Conservation (phyloP, 2,797 vertebrate species). For the Galago senegalensis region DNA sequence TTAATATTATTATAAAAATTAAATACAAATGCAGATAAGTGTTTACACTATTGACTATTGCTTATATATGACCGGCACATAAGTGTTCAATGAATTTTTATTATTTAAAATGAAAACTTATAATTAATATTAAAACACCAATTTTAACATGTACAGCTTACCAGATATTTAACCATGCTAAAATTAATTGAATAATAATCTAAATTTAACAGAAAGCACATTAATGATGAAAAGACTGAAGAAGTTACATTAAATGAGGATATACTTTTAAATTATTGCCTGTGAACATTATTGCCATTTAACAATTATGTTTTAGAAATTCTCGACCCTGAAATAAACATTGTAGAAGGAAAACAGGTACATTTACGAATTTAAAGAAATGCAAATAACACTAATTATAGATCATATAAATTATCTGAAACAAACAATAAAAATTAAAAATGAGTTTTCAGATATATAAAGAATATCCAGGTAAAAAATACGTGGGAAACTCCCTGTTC, state of each 20-base stretch:
- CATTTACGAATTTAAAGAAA: not conserved
- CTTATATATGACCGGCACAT: not conserved
- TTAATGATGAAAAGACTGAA: not conserved
- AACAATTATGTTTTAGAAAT: not conserved
- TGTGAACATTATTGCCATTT: not conserved
- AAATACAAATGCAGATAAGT: conserved; percentile 2
- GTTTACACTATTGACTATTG: not conserved
- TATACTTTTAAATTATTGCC: not conserved
- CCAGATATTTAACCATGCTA: not conserved
- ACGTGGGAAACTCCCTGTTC: not conserved
- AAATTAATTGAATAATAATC: not conserved
- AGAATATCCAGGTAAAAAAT: not conserved
- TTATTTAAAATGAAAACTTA: not conserved
- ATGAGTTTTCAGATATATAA: not conserved
- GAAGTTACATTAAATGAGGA: not conserved
- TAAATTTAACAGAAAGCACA: not conserved
- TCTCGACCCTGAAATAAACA: not conserved
- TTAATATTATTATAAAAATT: not conserved
- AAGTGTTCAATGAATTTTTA: not conserved
- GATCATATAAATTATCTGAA: not conserved
- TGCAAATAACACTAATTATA: not conserved
- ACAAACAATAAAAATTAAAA: not conserved
- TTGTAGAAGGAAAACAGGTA: not conserved
- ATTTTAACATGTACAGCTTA: not conserved
- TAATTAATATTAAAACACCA: not conserved